Conservation (phyloP, 37 sponge, comb jelly and placozoan species). For the Cladorhizidae sp. region DNA sequence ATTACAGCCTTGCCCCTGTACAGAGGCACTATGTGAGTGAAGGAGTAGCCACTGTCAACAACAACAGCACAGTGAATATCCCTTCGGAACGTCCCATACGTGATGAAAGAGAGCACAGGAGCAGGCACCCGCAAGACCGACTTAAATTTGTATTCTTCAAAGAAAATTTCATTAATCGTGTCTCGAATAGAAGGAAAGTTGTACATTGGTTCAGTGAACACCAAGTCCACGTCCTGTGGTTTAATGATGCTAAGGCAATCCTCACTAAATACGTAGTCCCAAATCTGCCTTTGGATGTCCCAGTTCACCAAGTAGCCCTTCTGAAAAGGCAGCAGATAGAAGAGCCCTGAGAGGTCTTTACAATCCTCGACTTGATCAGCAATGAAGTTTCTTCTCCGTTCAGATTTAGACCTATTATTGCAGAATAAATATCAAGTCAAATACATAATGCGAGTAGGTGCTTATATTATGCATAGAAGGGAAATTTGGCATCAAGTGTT, state of each 20-base stretch:
- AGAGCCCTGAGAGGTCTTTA: conserved; percentile 89
- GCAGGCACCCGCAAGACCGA: conserved; percentile 70
- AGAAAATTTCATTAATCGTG: conserved; percentile 84
- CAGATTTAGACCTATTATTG: conserved; percentile 72
- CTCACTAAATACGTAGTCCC: conserved; percentile 85
- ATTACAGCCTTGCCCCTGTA: conserved; percentile 61
- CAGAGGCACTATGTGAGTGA: conserved; percentile 93
- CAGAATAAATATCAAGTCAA: background rate
- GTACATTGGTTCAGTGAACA: conserved; percentile 92
- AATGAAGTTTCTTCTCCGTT: conserved; percentile 85
- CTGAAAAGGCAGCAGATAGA: conserved; percentile 88
- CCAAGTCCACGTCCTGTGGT: conserved; percentile 43
- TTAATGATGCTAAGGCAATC: conserved; percentile 39
- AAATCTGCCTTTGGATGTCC: conserved; percentile 91
- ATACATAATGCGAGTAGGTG: too few species aligned
- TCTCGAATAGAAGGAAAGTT: conserved; percentile 95
- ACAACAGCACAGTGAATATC: conserved; percentile 69
- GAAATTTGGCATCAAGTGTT: too few species aligned
- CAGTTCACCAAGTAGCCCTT: conserved; percentile 97
- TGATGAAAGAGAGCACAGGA: conserved; percentile 62
- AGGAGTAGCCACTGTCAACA: conserved; percentile 93
- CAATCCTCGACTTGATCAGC: conserved; percentile 85
- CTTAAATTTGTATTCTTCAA: conserved; percentile 92
- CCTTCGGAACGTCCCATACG: conserved; percentile 44
- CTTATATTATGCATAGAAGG: too few species aligned